Percentiles rank a stretch among this genome's conserved stretches.
phyloP scores from a whole-genome alignment of 2,797 vertebrate species.

The Sardinella longiceps region DNA sequence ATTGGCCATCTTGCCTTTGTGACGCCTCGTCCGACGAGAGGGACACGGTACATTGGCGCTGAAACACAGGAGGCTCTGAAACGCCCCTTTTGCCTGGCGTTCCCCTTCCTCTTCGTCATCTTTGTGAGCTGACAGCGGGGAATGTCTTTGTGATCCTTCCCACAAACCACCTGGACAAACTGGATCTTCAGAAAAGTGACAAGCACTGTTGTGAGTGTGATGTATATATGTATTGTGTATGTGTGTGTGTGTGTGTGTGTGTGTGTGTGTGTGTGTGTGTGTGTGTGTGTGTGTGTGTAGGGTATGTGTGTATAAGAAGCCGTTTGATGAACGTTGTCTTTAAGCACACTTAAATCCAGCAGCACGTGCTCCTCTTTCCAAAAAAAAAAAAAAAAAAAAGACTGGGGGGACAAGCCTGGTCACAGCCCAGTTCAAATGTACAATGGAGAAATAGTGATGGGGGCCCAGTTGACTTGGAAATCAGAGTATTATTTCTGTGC shows the following conservation, averaged over 20 bases:
- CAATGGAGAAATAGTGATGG: not conserved
- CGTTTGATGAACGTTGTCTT: not conserved
- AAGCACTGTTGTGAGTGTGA: not conserved
- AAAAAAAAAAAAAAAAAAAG: not conserved
- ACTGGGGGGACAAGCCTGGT: not conserved
- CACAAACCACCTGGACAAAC: conserved; percentile 59
- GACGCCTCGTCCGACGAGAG: conserved; percentile 59
- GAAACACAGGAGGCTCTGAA: conserved; percentile 57
- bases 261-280: not conserved
- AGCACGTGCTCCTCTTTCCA: not conserved
- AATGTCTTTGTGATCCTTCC: conserved; percentile 27
- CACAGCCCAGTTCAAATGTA: not conserved
- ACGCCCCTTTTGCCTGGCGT: conserved; percentile 49
- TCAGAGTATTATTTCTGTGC: not conserved
- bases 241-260: conserved; percentile 1
- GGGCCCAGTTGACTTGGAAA: not conserved
- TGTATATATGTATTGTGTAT: not conserved
- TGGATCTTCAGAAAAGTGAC: conserved; percentile 51
- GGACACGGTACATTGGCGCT: conserved; percentile 65
- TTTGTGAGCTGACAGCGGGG: not conserved
- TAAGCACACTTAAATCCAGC: not conserved
- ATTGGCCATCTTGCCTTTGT: conserved; percentile 64
- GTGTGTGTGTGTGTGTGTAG: not conserved
- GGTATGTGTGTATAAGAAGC: not conserved
- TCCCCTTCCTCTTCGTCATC: conserved; percentile 27